Conservation (phyloP, 2,113 vertebrate genomes). For the Scomber colias region DNA sequence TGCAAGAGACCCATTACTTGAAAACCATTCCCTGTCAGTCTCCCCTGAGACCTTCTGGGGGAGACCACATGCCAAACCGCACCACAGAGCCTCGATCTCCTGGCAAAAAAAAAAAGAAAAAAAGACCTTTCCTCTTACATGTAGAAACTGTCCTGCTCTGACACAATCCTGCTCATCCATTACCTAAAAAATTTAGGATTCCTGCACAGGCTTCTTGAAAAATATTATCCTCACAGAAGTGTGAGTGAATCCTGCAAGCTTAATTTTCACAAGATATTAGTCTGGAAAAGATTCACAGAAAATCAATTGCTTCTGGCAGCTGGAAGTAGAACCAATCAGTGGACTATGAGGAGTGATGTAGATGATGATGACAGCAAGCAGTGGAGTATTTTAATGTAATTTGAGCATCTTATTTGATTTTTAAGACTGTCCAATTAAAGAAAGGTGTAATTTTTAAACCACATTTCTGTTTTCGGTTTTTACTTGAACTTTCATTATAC, state of each 20-base stretch:
- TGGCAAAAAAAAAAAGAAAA: background rate
- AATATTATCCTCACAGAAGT: slow-evolving; percentile 19
- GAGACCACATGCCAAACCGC: slow-evolving; percentile 13
- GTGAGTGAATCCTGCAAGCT: slow-evolving; percentile 21
- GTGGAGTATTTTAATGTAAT: slow-evolving; percentile 8
- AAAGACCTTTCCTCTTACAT: slow-evolving; percentile 8
- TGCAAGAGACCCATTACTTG: slow-evolving; percentile 50
- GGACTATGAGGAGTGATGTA: background rate
- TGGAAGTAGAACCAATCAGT: slow-evolving; percentile 34
- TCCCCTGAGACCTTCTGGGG: slow-evolving; percentile 34
- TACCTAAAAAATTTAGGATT: slow-evolving; percentile 1
- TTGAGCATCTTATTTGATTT: background rate
- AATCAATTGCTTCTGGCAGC: slow-evolving; percentile 31
- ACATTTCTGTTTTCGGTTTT: background rate
- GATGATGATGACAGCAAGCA: background rate
- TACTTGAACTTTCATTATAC: background rate
- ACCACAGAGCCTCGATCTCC: background rate
- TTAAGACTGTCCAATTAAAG: background rate
- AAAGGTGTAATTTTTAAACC: background rate
- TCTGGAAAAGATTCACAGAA: slow-evolving; percentile 22
- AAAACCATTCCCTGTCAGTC: slow-evolving; percentile 27
- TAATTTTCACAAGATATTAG: slow-evolving; percentile 29
- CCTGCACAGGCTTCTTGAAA: slow-evolving; percentile 12
- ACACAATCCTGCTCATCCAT: slow-evolving; percentile 8
- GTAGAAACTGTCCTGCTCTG: background rate